phyloP scores from a whole-genome alignment of 2,888 invertebrate species.

The Acleris laterana region DNA sequence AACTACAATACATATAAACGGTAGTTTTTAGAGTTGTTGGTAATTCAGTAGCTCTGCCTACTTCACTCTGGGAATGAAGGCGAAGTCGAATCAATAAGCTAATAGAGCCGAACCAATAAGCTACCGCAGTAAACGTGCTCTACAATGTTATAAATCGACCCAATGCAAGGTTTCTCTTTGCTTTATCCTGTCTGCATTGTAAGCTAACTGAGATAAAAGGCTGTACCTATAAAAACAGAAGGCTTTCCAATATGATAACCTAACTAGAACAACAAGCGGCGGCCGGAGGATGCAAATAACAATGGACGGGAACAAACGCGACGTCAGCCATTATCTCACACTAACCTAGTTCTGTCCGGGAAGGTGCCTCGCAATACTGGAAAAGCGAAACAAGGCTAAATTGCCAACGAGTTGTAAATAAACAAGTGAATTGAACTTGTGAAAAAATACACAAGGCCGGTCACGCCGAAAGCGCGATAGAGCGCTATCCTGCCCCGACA shows the following conservation, averaged over 20 bases:
- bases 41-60: no score
- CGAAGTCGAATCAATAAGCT: no score
- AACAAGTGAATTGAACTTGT: constrained; percentile 51
- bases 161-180: neutral
- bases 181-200: constrained; percentile 23
- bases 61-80: no score
- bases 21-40: no score
- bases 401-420: constrained; percentile 55
- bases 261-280: constrained; percentile 44
- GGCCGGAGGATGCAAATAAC: constrained; percentile 59
- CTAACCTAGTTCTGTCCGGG: constrained; percentile 62
- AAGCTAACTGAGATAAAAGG: constrained; percentile 29
- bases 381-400: constrained; percentile 60
- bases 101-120: no score
- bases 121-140: neutral
- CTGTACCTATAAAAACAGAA: constrained; percentile 34
- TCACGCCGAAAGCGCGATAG: constrained; percentile 46
- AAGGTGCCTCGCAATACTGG: constrained; percentile 45
- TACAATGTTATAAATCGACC: constrained; percentile 17
- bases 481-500: constrained; percentile 33
- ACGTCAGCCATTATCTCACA: constrained; percentile 65
- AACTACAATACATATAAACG: no score
- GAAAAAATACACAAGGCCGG: constrained; percentile 48
- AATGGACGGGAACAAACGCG: constrained; percentile 62
- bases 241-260: constrained; percentile 38